Conservation (phyloP, 1,140 invertebrate genomes). For the Apis mellifera region Amel_HAv3.1 CM009941.2:6585001-6585500, state of each 20-base stretch:
- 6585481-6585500: too few relatives aligned
- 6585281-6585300: too few relatives aligned
- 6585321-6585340: too few relatives aligned
- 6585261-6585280: too few relatives aligned
- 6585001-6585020: conserved; percentile 57
- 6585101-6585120: conserved; percentile 31
- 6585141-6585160: conserved; percentile 25
- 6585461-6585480: too few relatives aligned
- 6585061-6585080: conserved; percentile 41
- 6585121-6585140: conserved; percentile 14
- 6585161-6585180: conserved; percentile 9
- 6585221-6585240: neutral
- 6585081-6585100: conserved; percentile 27
- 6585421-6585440: too few relatives aligned
- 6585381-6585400: neutral
- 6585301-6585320: too few relatives aligned
- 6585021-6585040: conserved; percentile 36
- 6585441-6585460: too few relatives aligned
- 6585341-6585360: too few relatives aligned
- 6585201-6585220: conserved; percentile 9
- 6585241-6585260: too few relatives aligned
- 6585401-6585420: too few relatives aligned
- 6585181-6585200: neutral
- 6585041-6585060: conserved; percentile 38
- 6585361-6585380: conserved; percentile 22